A percentile compares a stretch with the other conserved stretches of the same genome.
Evolutionary conservation across 2,888 invertebrate genomes (phyloP).

Genomic region (Euplexia lucipara): DNA sequence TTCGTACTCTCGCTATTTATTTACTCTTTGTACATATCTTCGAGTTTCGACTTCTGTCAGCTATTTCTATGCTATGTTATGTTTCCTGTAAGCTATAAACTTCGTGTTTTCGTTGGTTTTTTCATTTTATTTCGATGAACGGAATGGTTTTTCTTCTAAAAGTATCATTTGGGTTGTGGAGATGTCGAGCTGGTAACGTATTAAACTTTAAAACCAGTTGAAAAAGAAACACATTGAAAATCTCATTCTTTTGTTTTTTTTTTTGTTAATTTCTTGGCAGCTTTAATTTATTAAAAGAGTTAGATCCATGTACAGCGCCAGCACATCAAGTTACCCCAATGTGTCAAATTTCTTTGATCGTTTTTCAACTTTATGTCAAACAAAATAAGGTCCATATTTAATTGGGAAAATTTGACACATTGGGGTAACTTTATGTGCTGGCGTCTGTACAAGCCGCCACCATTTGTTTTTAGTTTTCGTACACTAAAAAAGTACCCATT

Average conservation of each 20-base stretch:
- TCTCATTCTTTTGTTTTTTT: not conserved
- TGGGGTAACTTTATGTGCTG: too few relatives aligned
- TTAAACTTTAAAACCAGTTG: not conserved
- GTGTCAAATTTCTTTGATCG: too few relatives aligned
- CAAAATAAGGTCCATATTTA: too few relatives aligned
- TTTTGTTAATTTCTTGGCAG: not conserved
- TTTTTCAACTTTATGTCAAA: too few relatives aligned
- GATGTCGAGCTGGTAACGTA: slow-evolving; percentile 63
- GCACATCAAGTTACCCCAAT: too few relatives aligned
- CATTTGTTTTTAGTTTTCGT: too few relatives aligned
- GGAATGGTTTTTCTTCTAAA: slow-evolving; percentile 73
- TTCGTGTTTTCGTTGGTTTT: slow-evolving; percentile 67
- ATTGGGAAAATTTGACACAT: too few relatives aligned
- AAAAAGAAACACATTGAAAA: not conserved
- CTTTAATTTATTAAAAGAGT: not conserved
- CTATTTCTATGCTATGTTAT: slow-evolving; percentile 67
- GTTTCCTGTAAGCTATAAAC: slow-evolving; percentile 70
- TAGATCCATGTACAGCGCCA: too few relatives aligned
- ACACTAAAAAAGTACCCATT: too few relatives aligned
- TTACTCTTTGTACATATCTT: slow-evolving; percentile 67
- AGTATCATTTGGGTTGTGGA: slow-evolving; percentile 63
- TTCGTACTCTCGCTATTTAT: slow-evolving; percentile 81
- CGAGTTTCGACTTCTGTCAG: slow-evolving; percentile 56
- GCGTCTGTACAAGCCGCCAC: too few relatives aligned
- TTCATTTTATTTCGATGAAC: slow-evolving; percentile 68